Conservation (phyloP, 2,888 invertebrate species). For the Dastarcus helophoroides region DNA sequence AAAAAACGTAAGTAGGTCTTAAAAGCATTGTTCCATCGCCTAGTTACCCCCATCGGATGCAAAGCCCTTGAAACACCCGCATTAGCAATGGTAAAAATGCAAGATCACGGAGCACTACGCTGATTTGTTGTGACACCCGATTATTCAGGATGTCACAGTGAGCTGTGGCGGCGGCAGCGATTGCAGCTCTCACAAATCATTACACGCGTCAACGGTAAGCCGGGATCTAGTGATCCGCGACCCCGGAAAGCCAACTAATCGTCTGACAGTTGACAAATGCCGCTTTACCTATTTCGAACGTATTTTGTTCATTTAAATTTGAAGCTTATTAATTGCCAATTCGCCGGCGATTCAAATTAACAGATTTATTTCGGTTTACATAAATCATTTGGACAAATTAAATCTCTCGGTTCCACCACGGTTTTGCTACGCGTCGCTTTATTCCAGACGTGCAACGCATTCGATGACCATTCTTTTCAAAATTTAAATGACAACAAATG, state of each 20-base stretch:
- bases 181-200: constrained; percentile 35
- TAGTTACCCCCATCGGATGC: too few species aligned
- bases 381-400: too few species aligned
- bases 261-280: constrained; percentile 32
- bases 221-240: constrained; percentile 24
- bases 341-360: constrained; percentile 12
- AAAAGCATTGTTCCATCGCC: too few species aligned
- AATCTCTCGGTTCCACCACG: too few species aligned
- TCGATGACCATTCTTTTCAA: too few species aligned
- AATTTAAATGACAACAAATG: too few species aligned
- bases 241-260: constrained; percentile 26
- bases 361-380: constrained; percentile 13
- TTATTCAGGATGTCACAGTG: constrained; percentile 27
- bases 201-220: constrained; percentile 28
- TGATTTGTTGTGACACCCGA: constrained; percentile 25
- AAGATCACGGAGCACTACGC: constrained; percentile 8
- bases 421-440: too few species aligned
- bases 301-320: constrained; percentile 8
- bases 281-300: constrained; percentile 9
- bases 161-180: constrained; percentile 19
- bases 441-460: too few species aligned
- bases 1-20: too few species aligned
- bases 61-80: constrained; percentile 8
- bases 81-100: constrained; percentile 7
- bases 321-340: constrained; percentile 11